Base-by-base conservation (phyloP, 2,113 vertebrate genomes). In the Pelmatolapia mariae region DNA sequence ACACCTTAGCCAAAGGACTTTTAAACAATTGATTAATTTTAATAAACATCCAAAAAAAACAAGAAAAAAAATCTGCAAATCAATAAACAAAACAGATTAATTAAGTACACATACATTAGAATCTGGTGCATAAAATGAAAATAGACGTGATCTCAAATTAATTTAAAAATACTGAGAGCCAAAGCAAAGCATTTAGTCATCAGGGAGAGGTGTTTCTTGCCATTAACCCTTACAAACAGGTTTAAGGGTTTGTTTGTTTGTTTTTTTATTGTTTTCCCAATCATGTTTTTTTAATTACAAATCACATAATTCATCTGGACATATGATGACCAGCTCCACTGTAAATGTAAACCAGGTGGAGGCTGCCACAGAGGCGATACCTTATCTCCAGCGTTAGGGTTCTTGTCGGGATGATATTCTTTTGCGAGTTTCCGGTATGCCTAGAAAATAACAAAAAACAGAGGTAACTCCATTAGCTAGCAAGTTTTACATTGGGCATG, bases 371-470 rank as follows among this genome's bases (percentile, higher is more conserved):
- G 2, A 24, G 10, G 4, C 12, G 88, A 98, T 96, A 99, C 98
- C 98, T 99, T 99, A 93, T 99, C 99, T 18, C 98, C 99, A 83
- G 98, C 98, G 89, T 99, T 99, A 76, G 98, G 99, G 94, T 99
- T 99, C 95, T 99, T 99, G 96, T 99, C 99, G 88, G 99, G 99
- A 63, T 99, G 99, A 81, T 99, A 99, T 36, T 99, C 99, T 94
- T 99, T 99, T 81, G 99, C 99, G 94, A 99, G 93, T 89, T 99
- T 99, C 80, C 98, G 96, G 95, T 99, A 99, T 8, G 99, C 97
- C 99, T 99, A 81, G 33, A 66, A 7, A 94, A 54, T 31, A 1
- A 57, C 11, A 89, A 8, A 81, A 22, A 50, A 66, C 24, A 47
- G 3, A 53, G 10, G 2, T 2, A 43, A 3, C 8, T 2, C 7